These are phyloP conservation scores for Campoletis sonorensis DNA, from an alignment of 1,140 invertebrate species.

Conservation along the genomic window DNA sequence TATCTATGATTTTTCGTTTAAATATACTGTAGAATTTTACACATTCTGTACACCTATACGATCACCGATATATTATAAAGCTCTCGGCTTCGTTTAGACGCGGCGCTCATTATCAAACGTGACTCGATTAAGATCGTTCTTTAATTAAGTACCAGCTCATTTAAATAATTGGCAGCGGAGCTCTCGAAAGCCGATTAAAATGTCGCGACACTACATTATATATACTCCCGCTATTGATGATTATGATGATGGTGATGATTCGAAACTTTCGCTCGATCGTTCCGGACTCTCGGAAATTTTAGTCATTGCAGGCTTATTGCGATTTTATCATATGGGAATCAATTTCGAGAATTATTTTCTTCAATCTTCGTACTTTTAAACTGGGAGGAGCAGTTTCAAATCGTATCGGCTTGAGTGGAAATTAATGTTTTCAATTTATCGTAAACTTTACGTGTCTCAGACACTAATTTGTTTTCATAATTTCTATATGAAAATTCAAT, in stretches of 20 bases:
- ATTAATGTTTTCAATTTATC: too few relatives aligned
- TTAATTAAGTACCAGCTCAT: conserved; percentile 51
- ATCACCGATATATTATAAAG: conserved; percentile 6
- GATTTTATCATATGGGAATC: not conserved
- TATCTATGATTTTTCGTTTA: not conserved
- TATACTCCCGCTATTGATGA: not conserved
- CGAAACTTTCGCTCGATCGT: not conserved
- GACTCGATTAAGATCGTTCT: conserved; percentile 49
- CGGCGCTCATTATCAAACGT: conserved; percentile 50
- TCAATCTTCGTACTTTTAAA: not conserved
- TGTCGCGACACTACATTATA: conserved; percentile 26
- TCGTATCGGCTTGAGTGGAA: not conserved
- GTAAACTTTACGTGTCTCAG: too few relatives aligned
- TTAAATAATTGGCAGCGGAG: conserved; percentile 46
- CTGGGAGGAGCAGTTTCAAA: not conserved
- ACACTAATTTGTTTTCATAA: too few relatives aligned
- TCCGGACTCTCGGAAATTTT: not conserved
- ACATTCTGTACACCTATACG: not conserved
- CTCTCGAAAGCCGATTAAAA: conserved; percentile 26
- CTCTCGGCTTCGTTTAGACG: conserved; percentile 25
- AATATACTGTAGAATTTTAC: not conserved
- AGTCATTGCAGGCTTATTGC: not conserved
- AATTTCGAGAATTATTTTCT: conserved; percentile 11
- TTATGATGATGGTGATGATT: conserved; percentile 20
- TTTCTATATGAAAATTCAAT: too few relatives aligned